phyloP scores from a whole-genome alignment of 1,140 invertebrate genomes.

The Drosophila kohkoa region DNA sequence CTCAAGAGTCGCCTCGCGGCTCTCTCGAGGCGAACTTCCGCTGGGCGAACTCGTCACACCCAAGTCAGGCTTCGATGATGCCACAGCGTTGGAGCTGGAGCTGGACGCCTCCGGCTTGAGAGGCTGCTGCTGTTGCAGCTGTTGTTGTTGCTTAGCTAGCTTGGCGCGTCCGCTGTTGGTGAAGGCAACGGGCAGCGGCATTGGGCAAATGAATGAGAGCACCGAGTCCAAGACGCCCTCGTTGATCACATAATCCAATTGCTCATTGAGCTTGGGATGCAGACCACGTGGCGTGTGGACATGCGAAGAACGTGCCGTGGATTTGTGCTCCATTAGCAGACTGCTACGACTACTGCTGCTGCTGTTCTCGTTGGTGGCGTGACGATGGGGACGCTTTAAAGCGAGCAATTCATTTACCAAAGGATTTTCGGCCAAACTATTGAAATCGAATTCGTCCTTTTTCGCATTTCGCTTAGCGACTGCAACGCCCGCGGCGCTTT shows the following conservation, averaged over 20 bases:
- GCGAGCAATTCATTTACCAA: constrained; percentile 68
- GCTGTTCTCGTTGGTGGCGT: not conserved
- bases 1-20: constrained; percentile 3
- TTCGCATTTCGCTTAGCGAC: constrained; percentile 59
- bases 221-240: constrained; percentile 92
- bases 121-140: constrained; percentile 16
- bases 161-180: constrained; percentile 33
- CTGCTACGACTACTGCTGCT: constrained; percentile 28
- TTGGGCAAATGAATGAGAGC: constrained; percentile 87
- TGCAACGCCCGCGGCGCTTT: constrained; percentile 20
- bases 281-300: constrained; percentile 46
- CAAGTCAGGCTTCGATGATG: constrained; percentile 34
- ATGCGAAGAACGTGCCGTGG: constrained; percentile 37
- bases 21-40: constrained; percentile 14
- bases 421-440: constrained; percentile 67
- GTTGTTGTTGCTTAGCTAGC: constrained; percentile 38
- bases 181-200: constrained; percentile 53
- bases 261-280: constrained; percentile 75
- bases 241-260: constrained; percentile 87
- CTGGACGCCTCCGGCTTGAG: constrained; percentile 30
- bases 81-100: not conserved
- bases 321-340: constrained; percentile 35
- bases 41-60: constrained; percentile 20
- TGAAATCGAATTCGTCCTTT: constrained; percentile 67
- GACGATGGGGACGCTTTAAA: constrained; percentile 37